Evolutionary conservation across 2,113 vertebrate species (phyloP).

Genomic region (Theristicus caerulescens): DNA sequence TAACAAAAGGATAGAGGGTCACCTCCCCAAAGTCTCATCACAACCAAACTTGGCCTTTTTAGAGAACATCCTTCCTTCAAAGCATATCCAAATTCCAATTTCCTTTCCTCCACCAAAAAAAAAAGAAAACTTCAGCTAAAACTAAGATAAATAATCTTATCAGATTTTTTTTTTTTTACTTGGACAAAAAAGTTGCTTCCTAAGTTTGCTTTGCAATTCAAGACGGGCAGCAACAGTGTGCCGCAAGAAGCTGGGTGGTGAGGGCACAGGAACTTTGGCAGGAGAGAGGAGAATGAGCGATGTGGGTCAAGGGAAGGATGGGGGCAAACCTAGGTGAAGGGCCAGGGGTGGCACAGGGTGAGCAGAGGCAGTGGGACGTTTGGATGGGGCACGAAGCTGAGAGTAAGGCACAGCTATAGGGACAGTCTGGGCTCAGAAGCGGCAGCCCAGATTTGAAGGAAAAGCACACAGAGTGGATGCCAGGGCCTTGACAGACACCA

Average conservation of each 20-base stretch:
- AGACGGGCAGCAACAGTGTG: not conserved
- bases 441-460: not conserved
- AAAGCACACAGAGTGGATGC: not conserved
- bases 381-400: not conserved
- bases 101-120: not conserved
- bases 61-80: not conserved
- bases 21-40: not conserved
- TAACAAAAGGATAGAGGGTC: not conserved
- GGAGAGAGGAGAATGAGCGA: not conserved
- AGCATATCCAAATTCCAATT: not conserved
- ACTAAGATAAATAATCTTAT: not conserved
- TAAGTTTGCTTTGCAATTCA: not conserved
- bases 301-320: not conserved
- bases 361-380: not conserved
- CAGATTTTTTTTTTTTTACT: not conserved
- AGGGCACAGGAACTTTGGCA: not conserved
- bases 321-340: not conserved
- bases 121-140: not conserved
- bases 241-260: accelerated
- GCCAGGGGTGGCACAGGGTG: not conserved
- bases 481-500: not conserved
- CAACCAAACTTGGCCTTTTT: not conserved
- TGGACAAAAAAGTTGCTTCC: not conserved
- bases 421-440: not conserved
- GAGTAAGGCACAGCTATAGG: not conserved